Base-by-base conservation (phyloP, 2,113 vertebrate genomes). In the Anolis sagrei region DNA sequence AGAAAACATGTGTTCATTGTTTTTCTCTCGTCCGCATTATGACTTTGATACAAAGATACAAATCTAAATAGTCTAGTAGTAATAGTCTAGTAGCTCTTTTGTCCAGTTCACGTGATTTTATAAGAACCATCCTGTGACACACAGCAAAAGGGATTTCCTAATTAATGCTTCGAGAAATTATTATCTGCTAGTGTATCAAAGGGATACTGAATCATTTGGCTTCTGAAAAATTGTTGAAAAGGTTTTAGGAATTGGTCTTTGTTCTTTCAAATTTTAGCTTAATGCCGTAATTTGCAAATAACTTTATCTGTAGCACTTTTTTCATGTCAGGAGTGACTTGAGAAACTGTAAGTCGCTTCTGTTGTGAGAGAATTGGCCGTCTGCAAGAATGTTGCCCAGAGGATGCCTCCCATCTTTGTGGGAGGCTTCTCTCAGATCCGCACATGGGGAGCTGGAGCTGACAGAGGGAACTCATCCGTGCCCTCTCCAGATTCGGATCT, bases 251-350 rank as follows among this genome's bases (percentile, higher is more conserved):
- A 32, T 70, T 70, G 84, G 73, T 75, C 77, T 80, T 76, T 72
- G 84, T 82, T 79, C 0, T 0, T 36, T 89, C 34, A 83, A 69
- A 89, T 74, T 81, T 19, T 49, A 83, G 75, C 62, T 84, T 3
- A 0, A 58, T 1, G 29, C 66, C 48, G 76, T 73, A 58, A 14
- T 85, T 69, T 0, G 0, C 69, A 69, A n/a, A 29, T 13, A 68
- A 68, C 29, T 29, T 68, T 10, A 11, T 58, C 54, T 16, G 54
- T 58, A 58, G 54, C 18, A 44, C 39, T 44, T n/a, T n/a, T n/a
- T n/a, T n/a, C n/a, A n/a, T n/a, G n/a, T n/a, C n/a, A n/a, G n/a
- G n/a, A n/a, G n/a, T n/a, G n/a, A n/a, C n/a, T n/a, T n/a, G n/a
- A n/a, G n/a, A n/a, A n/a, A n/a, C n/a, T n/a, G n/a, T n/a, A n/a